These are phyloP conservation scores for Thermophis baileyi DNA, from an alignment of 2,113 vertebrate species.

Conservation along the genomic window DNA sequence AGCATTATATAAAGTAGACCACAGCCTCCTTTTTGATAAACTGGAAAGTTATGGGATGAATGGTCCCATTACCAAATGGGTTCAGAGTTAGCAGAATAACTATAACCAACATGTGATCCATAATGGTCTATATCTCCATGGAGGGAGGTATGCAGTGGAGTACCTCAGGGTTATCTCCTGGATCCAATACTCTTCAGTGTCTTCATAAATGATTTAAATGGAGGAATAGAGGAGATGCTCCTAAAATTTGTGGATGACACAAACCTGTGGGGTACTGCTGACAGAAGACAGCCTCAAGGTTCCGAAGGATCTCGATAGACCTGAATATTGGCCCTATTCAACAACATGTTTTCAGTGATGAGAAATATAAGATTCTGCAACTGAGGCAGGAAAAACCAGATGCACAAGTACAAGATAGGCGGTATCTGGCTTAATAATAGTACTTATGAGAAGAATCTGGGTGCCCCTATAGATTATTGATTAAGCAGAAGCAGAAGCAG, in stretches of 20 bases:
- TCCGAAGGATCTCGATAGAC: not conserved
- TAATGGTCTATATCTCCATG: not conserved
- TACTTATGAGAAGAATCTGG: not conserved
- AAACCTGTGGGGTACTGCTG: not conserved
- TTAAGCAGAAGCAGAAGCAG: not conserved
- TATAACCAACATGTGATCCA: not conserved
- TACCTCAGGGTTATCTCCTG: not conserved
- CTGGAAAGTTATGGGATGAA: not conserved
- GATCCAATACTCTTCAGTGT: not conserved
- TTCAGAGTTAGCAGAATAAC: not conserved
- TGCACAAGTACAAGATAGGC: not conserved
- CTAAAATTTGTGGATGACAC: not conserved
- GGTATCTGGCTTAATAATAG: not conserved
- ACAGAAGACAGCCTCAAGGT: not conserved
- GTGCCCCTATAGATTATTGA: not conserved
- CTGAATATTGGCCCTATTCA: not conserved
- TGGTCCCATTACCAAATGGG: not conserved
- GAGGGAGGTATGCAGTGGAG: not conserved
- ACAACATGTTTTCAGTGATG: not conserved
- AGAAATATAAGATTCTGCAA: not conserved
- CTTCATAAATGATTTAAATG: not conserved
- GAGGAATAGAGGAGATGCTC: not conserved
- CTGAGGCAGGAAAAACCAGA: not conserved
- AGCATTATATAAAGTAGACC: not conserved
- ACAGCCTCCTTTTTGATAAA: not conserved